Percentiles rank a stretch among this genome's conserved stretches.
Evolutionary conservation across 2,113 vertebrate species (phyloP).

Genomic region (Panurus biarmicus): DNA sequence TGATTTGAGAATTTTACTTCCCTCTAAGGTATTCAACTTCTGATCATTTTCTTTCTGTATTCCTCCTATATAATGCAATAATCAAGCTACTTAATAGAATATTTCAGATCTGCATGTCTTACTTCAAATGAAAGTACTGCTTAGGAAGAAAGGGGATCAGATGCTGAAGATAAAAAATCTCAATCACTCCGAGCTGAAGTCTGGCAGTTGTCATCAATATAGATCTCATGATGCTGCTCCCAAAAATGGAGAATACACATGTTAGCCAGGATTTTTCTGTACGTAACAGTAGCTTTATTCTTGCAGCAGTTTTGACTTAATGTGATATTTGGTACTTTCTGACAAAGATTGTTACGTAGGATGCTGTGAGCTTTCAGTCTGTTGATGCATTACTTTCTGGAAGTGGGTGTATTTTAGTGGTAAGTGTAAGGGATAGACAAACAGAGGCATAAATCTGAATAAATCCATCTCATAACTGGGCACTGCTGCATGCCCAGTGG

Average conservation of each 20-base stretch:
- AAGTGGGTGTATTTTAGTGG: slow-evolving; percentile 7
- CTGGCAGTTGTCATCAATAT: neutral
- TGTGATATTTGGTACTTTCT: neutral
- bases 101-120: neutral
- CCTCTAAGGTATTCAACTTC: neutral
- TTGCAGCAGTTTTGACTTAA: neutral
- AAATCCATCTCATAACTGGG: neutral
- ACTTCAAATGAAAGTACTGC: neutral
- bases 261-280: neutral
- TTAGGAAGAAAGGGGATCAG: neutral
- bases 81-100: neutral
- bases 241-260: neutral
- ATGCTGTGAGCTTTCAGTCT: neutral
- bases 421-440: neutral
- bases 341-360: neutral
- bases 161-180: neutral
- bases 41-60: neutral
- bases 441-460: neutral
- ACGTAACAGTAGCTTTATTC: neutral
- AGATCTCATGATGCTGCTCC: neutral
- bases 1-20: neutral
- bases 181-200: neutral
- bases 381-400: neutral
- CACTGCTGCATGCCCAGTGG: neutral
- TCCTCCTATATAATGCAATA: neutral